These are phyloP conservation scores for Drepanosiphum platanoidis DNA, from an alignment of 2,888 invertebrate species.

Conservation along the genomic window DNA sequence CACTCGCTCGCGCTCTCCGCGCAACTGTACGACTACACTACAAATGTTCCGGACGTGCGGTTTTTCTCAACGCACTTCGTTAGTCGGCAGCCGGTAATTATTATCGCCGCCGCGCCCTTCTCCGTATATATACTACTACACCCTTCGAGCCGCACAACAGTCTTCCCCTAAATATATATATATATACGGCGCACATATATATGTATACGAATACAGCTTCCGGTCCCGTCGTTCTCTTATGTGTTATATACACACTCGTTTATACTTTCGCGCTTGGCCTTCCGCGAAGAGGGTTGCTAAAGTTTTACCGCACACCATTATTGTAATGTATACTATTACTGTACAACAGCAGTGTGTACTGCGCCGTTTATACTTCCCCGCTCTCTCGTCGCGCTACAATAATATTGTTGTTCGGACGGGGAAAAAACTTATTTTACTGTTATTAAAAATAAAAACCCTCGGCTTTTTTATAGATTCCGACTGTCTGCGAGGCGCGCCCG, in stretches of 20 bases:
- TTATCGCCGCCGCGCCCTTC: constrained; percentile 26
- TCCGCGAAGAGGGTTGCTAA: constrained; percentile 4
- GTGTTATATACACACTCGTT: constrained; percentile 1
- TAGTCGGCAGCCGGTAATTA: constrained; percentile 61
- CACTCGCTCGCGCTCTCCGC: constrained; percentile 49
- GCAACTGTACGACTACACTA: constrained; percentile 3
- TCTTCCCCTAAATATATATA: neutral
- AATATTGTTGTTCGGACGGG: constrained; percentile 28
- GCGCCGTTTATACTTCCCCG: neutral
- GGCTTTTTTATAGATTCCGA: neutral
- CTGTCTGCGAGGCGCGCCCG: neutral
- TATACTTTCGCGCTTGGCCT: constrained; percentile 35
- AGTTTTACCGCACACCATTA: constrained; percentile 56
- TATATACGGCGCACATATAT: neutral
- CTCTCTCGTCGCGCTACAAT: constrained; percentile 12
- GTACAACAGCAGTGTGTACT: neutral
- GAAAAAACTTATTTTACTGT: neutral
- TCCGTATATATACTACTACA: too few relatives aligned
- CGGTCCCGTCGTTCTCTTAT: constrained; percentile 31
- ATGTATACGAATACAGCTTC: neutral
- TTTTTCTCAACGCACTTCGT: constrained; percentile 60
- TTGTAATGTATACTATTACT: constrained; percentile 33
- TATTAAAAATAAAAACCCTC: constrained; percentile 20
- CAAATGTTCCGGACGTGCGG: constrained; percentile 61
- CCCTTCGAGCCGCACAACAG: neutral